Base-by-base conservation (phyloP, 2,888 invertebrate genomes). In the Yponomeuta malinellus region DNA sequence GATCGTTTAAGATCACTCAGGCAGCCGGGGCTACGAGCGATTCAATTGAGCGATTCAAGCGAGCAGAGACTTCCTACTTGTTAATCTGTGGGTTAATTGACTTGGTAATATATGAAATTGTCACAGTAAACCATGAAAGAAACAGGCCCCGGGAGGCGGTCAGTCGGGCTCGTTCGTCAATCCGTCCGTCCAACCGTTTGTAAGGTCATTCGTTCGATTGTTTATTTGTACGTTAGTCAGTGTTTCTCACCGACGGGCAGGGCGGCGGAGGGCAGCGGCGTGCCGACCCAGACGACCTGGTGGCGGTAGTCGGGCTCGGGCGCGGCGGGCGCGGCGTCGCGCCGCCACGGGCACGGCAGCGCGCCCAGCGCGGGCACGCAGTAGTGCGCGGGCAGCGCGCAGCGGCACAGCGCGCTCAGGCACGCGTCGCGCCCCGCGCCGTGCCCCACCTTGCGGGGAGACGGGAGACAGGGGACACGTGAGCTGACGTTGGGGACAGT, bases 271-370 rank as follows among this genome's bases (percentile, higher is more conserved):
- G 98, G 98, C 75, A 99, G 91, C 33, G 98, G 97, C 0, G 98
- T 98, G 37, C 99, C 99, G 73, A 99, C 98, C 75, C 98, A 99
- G 67, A 99, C 98, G 74, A 99, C 98, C 90, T 99, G 99, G 81
- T 97, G 98, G 48, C 97, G 93, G 85, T 95, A 96, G 87, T 97
- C 97, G 70, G 95, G 93, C 31, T 96, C 96, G 78, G 80, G 79
- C 81, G 84, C 73, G 71, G 96, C 72, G 95, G 97, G 77, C 96
- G 88, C 70, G 96, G 77, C 98, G 96, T 89, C 98, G 96, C 81
- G 97, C 95, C 99, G 97, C 93, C 99, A 98, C 74, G 97, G 98
- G 72, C 96, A 94, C 80, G 96, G 97, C 86, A 97, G 96, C 59
- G 95, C 94, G 75, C 97, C 96, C 74, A 98, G 93, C 66, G 98